A percentile compares a stretch with the other conserved stretches of the same genome.
phyloP scores from a whole-genome alignment of 2,888 invertebrate species.

The Leptinotarsa tumamoca region DNA sequence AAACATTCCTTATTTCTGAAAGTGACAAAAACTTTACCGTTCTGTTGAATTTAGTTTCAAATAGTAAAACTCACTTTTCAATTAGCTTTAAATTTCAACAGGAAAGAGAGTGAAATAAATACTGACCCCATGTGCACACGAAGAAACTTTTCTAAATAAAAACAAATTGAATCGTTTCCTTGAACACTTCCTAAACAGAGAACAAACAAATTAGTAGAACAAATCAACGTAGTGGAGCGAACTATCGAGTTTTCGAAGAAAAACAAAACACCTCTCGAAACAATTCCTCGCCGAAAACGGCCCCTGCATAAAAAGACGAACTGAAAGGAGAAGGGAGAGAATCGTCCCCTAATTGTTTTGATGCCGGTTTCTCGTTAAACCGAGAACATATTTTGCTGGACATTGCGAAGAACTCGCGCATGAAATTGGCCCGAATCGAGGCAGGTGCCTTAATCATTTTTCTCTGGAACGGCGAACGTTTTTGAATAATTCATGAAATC shows the following conservation, averaged over 20 bases:
- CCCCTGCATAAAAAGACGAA: constrained; percentile 9
- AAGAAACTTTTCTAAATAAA: background rate
- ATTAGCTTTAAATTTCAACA: no score
- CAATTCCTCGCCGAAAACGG: constrained; percentile 27
- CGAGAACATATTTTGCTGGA: constrained; percentile 53
- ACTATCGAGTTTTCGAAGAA: constrained; percentile 30
- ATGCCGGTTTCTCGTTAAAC: constrained; percentile 46
- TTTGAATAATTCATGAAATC: constrained; percentile 61
- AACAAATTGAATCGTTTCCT: background rate
- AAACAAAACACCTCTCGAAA: constrained; percentile 34
- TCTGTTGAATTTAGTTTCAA: no score
- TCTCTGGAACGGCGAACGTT: constrained; percentile 45
- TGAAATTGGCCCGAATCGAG: constrained; percentile 20
- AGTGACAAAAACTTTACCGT: no score
- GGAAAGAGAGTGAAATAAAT: background rate
- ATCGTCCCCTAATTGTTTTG: constrained; percentile 44
- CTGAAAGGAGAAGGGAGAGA: background rate
- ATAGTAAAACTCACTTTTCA: no score
- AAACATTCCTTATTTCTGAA: no score
- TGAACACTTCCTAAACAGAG: constrained; percentile 26
- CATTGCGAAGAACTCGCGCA: constrained; percentile 40
- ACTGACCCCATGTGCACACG: background rate
- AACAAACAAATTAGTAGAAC: constrained; percentile 37
- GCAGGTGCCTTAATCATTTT: constrained; percentile 28
- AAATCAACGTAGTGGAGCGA: constrained; percentile 30